Evolutionary conservation across 2,888 invertebrate species (phyloP).

Genomic region (Archaeoteleia sp.): DNA sequence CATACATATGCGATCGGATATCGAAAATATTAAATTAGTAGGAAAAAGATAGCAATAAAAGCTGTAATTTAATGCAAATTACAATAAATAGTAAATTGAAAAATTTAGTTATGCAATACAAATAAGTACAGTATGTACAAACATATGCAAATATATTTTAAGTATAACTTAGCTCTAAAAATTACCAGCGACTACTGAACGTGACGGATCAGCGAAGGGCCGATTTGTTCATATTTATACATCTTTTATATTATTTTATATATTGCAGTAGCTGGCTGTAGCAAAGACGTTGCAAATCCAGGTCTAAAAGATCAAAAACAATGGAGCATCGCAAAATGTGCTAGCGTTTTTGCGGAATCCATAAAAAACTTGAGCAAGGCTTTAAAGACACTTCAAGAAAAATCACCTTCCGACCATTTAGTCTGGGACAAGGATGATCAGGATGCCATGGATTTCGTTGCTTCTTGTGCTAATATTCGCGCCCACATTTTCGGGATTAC

Average conservation of each 20-base stretch:
- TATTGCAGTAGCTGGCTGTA: slow-evolving; percentile 76
- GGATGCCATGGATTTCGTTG: slow-evolving; percentile 95
- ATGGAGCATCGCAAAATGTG: slow-evolving; percentile 88
- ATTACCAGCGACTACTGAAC: too few relatives aligned
- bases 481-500: slow-evolving; percentile 92
- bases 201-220: too few relatives aligned
- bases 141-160: too few relatives aligned
- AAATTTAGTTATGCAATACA: too few relatives aligned
- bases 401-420: slow-evolving; percentile 81
- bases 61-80: too few relatives aligned
- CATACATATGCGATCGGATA: too few relatives aligned
- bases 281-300: slow-evolving; percentile 75
- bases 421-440: slow-evolving; percentile 99
- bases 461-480: slow-evolving; percentile 95
- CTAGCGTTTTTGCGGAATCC: slow-evolving; percentile 82
- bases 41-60: too few relatives aligned
- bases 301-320: slow-evolving; percentile 84
- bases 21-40: too few relatives aligned
- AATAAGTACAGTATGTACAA: too few relatives aligned
- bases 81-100: too few relatives aligned
- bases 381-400: slow-evolving; percentile 74
- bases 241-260: slow-evolving; percentile 27
- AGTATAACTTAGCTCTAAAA: too few relatives aligned
- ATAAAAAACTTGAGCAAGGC: slow-evolving; percentile 80
- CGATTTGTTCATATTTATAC: too few relatives aligned